Base-by-base conservation (phyloP, 2,797 vertebrate genomes). In the Siniperca scherzeri region DNA sequence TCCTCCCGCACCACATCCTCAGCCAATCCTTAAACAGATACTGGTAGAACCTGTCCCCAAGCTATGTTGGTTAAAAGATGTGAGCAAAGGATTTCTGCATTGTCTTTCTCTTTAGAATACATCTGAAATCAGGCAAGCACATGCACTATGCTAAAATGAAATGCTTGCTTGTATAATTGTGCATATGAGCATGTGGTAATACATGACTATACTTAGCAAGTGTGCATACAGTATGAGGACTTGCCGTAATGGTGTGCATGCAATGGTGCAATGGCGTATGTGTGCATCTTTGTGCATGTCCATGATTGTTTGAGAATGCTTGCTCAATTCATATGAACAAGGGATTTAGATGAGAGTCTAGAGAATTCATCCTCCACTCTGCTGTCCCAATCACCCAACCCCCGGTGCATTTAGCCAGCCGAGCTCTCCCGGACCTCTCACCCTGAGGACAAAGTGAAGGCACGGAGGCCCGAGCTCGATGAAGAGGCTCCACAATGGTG, bases 21-120 rank as follows among this genome's bases (percentile, higher is more conserved):
- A 89, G 89, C 91, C 93, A 95, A 93, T 93, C 92, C 77, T 72
- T 36, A 40, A 87, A 76, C 86, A 87, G 88, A 92, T 86, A 78
- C 87, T 53, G 86, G 72, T 85, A 77, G 85, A 91, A 92, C 86
- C 84, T 90, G 91, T 92, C 91, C 92, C 87, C 85, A 16, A 91
- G 92, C 90, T 75, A 88, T 83, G 81, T 56, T 77, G 88, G 81
- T 88, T 77, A 88, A 78, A 81, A 86, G 81, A 86, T 87, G 84
- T 75, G 80, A 80, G 87, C 55, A 67, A 74, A 71, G 85, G 86
- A 77, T 89, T 89, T 82, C 56, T 86, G 71, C 86, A 87, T 92
- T 86, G 85, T 89, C 84, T 87, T 69, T 70, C 65, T 66, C 57
- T 81, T 85, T 80, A 77, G 83, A 88, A 89, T 86, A 78, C 13